Conservation (phyloP, 2,888 invertebrate species). For the Cerastis rubricosa region DNA sequence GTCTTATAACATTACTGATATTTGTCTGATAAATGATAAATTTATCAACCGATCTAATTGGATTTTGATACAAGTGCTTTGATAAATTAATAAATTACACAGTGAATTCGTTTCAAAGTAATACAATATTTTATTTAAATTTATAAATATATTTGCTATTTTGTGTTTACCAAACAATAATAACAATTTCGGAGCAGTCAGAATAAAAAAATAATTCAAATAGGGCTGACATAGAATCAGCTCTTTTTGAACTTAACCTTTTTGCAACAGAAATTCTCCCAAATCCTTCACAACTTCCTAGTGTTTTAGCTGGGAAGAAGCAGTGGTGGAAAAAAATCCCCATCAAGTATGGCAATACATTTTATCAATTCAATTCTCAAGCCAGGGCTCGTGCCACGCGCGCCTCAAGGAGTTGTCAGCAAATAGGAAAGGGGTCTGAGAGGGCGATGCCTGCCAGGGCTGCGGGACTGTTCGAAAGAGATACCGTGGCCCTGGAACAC, state of each 20-base stretch:
- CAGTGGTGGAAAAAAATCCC: not conserved
- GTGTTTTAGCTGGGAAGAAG: not conserved
- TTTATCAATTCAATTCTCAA: not conserved
- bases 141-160: not conserved
- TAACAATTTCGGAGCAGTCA: not conserved
- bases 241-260: not conserved
- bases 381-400: no score
- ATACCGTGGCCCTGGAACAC: no score
- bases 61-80: not conserved
- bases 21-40: no score
- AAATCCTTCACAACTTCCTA: not conserved
- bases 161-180: not conserved
- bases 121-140: not conserved
- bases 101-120: not conserved
- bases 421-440: no score
- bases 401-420: no score
- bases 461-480: no score
- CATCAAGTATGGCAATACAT: not conserved
- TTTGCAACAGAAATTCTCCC: not conserved
- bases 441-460: no score
- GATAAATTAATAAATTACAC: not conserved
- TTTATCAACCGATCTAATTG: not conserved
- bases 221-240: not conserved
- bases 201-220: not conserved
- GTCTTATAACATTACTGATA: not conserved